Conservation (phyloP, 1,140 invertebrate genomes). For the Papilio xuthus region DNA sequence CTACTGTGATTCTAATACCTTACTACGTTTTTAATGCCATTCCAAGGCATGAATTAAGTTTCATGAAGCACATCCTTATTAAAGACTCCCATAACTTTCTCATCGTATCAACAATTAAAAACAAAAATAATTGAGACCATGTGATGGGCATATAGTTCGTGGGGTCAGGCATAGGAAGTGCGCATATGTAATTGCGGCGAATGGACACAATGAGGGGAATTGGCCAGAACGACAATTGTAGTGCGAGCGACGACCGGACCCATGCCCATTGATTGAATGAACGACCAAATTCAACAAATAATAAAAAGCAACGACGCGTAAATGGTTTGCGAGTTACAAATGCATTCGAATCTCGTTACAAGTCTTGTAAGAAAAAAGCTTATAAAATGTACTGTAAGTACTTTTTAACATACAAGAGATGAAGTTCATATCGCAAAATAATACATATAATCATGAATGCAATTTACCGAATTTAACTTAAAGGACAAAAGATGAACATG, state of each 20-base stretch:
- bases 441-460: background rate
- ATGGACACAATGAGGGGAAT: constrained; percentile 79
- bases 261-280: constrained; percentile 78
- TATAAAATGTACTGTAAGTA: background rate
- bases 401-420: background rate
- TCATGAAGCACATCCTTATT: constrained; percentile 41
- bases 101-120: constrained; percentile 44
- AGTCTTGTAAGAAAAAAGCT: background rate
- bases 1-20: constrained; percentile 16
- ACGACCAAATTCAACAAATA: constrained; percentile 74
- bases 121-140: constrained; percentile 56
- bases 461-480: background rate
- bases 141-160: constrained; percentile 53
- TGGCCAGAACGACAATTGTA: constrained; percentile 76
- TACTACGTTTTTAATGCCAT: background rate
- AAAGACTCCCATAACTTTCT: constrained; percentile 50
- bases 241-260: constrained; percentile 78
- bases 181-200: constrained; percentile 73
- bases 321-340: constrained; percentile 53
- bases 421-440: background rate
- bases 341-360: constrained; percentile 3
- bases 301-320: constrained; percentile 60
- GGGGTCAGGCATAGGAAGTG: constrained; percentile 71
- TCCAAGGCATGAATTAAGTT: background rate
- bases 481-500: background rate